Evolutionary conservation across 2,113 vertebrate species (phyloP).

Genomic region (Uropsilus gracilis): DNA sequence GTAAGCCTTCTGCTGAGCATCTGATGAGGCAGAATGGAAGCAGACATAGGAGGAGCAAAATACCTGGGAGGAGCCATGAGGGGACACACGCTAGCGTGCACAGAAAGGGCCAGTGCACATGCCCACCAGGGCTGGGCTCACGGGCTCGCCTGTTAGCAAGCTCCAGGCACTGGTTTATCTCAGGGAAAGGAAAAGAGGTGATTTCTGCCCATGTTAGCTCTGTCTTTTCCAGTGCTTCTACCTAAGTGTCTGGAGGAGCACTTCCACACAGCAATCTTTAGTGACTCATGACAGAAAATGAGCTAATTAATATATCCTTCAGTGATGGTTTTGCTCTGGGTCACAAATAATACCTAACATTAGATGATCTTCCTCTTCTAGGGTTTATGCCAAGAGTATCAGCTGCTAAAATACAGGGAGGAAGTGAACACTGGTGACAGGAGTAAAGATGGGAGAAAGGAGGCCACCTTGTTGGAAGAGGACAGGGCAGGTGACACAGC

Average conservation of each 20-base stretch:
- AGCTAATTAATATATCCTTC: slow-evolving; percentile 35
- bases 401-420: neutral
- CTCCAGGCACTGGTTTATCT: neutral
- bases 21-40: neutral
- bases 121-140: neutral
- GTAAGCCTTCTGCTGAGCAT: neutral
- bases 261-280: neutral
- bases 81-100: neutral
- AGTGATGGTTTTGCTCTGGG: slow-evolving; percentile 11
- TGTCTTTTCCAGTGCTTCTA: neutral
- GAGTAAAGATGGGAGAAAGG: neutral
- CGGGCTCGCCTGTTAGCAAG: neutral
- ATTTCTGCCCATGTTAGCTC: neutral
- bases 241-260: neutral
- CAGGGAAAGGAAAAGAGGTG: neutral
- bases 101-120: rapidly evolving
- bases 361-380: neutral
- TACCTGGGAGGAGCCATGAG: neutral
- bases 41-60: neutral
- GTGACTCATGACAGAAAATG: slow-evolving; percentile 36
- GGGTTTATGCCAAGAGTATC: neutral
- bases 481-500: neutral
- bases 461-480: neutral
- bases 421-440: neutral
- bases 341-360: slow-evolving; percentile 33